Percentiles rank a stretch among this genome's conserved stretches.
Conservation (phyloP, 1,140 invertebrate genomes). For the Cyrtorhinus lividipennis region DNA sequence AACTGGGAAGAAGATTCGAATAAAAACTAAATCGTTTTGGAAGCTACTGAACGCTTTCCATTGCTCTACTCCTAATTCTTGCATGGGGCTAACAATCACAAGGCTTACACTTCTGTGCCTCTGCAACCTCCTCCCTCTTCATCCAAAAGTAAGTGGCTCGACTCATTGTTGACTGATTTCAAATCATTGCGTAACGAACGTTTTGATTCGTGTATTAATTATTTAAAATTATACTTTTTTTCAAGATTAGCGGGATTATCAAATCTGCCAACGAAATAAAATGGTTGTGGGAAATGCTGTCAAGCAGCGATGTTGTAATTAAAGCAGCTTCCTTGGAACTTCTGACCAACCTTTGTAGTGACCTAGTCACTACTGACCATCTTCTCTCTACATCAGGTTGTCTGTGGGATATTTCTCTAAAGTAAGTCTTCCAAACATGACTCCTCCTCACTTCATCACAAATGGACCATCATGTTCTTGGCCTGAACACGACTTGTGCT, state of each 20-base stretch:
- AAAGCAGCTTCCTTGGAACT: slow-evolving; percentile 37
- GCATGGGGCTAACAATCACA: slow-evolving; percentile 40
- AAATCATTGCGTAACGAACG: too few relatives aligned
- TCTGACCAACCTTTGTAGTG: slow-evolving; percentile 32
- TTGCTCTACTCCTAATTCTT: slow-evolving; percentile 33
- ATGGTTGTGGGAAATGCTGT: slow-evolving; percentile 34
- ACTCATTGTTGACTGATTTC: too few relatives aligned
- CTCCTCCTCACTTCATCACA: too few relatives aligned
- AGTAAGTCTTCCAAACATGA: too few relatives aligned
- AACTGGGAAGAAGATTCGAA: slow-evolving; percentile 16
- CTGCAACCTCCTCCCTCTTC: slow-evolving; percentile 36
- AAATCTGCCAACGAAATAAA: slow-evolving; percentile 25
- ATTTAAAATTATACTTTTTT: too few relatives aligned
- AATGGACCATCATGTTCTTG: too few relatives aligned
- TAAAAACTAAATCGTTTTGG: slow-evolving; percentile 26
- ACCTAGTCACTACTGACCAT: slow-evolving; percentile 31
- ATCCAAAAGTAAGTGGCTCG: slow-evolving; percentile 12
- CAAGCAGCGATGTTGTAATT: slow-evolving; percentile 36
- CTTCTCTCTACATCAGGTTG: slow-evolving; percentile 23
- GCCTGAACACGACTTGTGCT: too few relatives aligned
- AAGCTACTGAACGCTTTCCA: slow-evolving; percentile 38
- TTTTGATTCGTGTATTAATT: too few relatives aligned
- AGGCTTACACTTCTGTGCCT: slow-evolving; percentile 36
- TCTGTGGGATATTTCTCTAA: slow-evolving; percentile 28
- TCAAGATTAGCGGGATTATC: not conserved